Evolutionary conservation across 2,888 invertebrate species (phyloP).

Genomic region (Drosophila nigricruria): DNA sequence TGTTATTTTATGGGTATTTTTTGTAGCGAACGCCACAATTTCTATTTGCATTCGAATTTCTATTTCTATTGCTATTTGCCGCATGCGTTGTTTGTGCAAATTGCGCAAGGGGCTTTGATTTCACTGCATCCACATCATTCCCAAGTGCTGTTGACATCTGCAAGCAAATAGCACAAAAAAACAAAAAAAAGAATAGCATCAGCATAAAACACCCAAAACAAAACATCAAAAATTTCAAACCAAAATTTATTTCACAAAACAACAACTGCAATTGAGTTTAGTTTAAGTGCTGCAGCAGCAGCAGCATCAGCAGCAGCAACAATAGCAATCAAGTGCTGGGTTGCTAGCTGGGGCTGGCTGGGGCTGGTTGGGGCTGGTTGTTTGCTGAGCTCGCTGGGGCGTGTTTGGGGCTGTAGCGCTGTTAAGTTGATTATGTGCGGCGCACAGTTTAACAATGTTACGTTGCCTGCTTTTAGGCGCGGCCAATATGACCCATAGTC

Average conservation of each 20-base stretch:
- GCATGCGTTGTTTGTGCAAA: conserved; percentile 68
- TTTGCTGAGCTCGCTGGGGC: not conserved
- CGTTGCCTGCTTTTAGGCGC: conserved; percentile 77
- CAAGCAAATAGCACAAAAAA: conserved; percentile 47
- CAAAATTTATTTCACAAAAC: conserved; percentile 63
- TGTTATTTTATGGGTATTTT: conserved; percentile 69
- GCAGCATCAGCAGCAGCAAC: conserved; percentile 23
- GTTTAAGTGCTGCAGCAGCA: conserved; percentile 53
- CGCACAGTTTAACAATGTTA: conserved; percentile 71
- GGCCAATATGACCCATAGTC: conserved; percentile 57
- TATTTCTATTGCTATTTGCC: conserved; percentile 52
- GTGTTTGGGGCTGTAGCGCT: not conserved
- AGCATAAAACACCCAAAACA: conserved; percentile 29
- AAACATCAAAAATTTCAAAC: conserved; percentile 60
- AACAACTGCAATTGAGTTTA: conserved; percentile 34
- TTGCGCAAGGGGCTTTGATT: conserved; percentile 71
- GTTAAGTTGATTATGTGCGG: conserved; percentile 74
- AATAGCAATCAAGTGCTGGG: conserved; percentile 39
- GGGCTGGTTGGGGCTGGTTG: no score
- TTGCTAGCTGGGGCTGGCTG: not conserved
- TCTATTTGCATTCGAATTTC: conserved; percentile 70
- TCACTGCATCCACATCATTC: conserved; percentile 67
- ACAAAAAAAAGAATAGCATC: conserved; percentile 27
- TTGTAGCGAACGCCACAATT: conserved; percentile 59
- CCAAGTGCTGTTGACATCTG: conserved; percentile 77